Evolutionary conservation across 2,797 vertebrate genomes (phyloP).

Genomic region (Bovichtus variegatus): DNA sequence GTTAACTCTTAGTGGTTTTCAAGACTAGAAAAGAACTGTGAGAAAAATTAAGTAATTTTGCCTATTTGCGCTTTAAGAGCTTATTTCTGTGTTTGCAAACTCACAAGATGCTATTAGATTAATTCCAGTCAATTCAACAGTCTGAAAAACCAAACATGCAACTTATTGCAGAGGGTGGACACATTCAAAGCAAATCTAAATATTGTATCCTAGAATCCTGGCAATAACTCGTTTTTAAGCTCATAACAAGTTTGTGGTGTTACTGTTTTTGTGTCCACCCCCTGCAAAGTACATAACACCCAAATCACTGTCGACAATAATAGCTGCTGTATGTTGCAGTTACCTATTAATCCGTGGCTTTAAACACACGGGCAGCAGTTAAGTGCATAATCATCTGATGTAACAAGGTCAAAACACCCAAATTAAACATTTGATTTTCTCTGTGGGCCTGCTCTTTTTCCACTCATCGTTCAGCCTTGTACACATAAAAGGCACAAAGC

Average conservation of each 20-base stretch:
- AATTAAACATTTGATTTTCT: conserved; percentile 62
- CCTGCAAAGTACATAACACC: conserved; percentile 28
- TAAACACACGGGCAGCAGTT: conserved; percentile 56
- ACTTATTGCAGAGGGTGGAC: conserved; percentile 27
- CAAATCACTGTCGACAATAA: conserved; percentile 49
- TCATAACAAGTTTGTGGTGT: conserved; percentile 16
- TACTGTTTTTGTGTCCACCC: conserved; percentile 36
- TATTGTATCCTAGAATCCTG: not conserved
- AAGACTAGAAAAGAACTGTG: conserved; percentile 46
- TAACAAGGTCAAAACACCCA: conserved; percentile 59
- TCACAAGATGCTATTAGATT: conserved; percentile 58
- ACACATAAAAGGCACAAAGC: conserved; percentile 52
- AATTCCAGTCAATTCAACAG: conserved; percentile 46
- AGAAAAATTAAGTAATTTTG: conserved; percentile 66
- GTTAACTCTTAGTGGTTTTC: conserved; percentile 57
- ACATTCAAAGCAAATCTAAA: conserved; percentile 21
- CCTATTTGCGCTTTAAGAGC: conserved; percentile 59
- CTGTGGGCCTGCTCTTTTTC: conserved; percentile 42
- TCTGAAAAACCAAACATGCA: conserved; percentile 26
- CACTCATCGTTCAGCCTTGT: conserved; percentile 55
- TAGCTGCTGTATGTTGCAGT: conserved; percentile 59
- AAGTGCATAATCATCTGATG: conserved; percentile 63
- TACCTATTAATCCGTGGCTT: conserved; percentile 59
- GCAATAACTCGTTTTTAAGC: not conserved
- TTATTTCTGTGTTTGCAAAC: conserved; percentile 50